These are phyloP conservation scores for Hapalemur alaotrensis DNA, from an alignment of 2,797 vertebrate species.

Conservation along the genomic window DNA sequence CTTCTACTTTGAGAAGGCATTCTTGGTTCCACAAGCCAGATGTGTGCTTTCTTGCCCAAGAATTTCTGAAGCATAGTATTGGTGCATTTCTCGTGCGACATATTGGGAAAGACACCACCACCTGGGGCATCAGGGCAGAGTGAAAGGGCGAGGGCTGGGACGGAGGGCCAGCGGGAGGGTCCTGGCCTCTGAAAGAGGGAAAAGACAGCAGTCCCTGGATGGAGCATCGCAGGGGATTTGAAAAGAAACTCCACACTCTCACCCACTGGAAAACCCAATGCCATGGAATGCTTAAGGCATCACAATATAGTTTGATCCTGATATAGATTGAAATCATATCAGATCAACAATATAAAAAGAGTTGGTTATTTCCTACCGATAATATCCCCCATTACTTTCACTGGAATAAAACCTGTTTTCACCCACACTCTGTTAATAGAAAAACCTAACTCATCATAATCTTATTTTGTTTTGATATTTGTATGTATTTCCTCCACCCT, in stretches of 20 bases:
- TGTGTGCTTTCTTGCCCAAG: background rate
- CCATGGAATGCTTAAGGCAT: background rate
- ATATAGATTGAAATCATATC: background rate
- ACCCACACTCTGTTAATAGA: background rate
- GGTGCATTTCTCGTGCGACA: background rate
- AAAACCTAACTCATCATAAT: conserved; percentile 3
- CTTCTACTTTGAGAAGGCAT: background rate
- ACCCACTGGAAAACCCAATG: background rate
- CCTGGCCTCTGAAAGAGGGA: background rate
- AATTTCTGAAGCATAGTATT: background rate
- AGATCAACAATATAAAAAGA: background rate
- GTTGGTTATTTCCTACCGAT: background rate
- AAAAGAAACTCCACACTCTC: background rate
- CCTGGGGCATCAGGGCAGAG: background rate
- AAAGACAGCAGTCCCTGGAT: background rate
- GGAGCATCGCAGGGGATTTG: background rate
- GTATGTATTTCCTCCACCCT: background rate
- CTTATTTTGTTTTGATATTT: background rate
- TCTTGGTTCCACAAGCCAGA: background rate
- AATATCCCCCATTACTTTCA: background rate
- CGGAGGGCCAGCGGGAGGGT: background rate
- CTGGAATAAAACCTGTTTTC: background rate
- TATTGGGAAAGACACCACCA: background rate
- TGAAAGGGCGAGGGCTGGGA: background rate
- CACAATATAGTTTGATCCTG: background rate